Percentiles rank a stretch among this genome's conserved stretches.
Evolutionary conservation across 2,113 vertebrate genomes (phyloP).

Genomic region (Hiodon alosoides): DNA sequence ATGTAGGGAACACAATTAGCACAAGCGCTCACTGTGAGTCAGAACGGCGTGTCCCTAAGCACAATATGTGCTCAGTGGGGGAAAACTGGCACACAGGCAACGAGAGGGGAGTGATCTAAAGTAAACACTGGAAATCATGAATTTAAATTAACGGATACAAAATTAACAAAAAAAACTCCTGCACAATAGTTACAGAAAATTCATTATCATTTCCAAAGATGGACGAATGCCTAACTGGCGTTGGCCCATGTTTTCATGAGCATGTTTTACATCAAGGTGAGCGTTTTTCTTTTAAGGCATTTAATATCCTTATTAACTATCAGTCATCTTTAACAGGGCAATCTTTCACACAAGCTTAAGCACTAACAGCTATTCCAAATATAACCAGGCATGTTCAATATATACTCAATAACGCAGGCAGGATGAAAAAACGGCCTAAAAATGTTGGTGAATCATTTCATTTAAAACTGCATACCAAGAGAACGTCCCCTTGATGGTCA

Average conservation of each 20-base stretch:
- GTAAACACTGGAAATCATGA: constrained; percentile 3
- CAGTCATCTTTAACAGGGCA: too few relatives aligned
- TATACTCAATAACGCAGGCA: too few relatives aligned
- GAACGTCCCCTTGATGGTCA: too few relatives aligned
- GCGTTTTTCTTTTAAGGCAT: too few relatives aligned
- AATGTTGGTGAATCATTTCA: too few relatives aligned
- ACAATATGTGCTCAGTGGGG: background rate
- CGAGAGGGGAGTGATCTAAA: background rate
- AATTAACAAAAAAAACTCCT: background rate
- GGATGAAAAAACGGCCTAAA: too few relatives aligned
- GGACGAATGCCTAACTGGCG: constrained; percentile 20
- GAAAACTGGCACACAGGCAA: background rate
- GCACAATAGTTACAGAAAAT: constrained; percentile 10
- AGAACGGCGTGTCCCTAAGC: background rate
- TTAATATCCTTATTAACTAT: too few relatives aligned
- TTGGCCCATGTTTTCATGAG: constrained; percentile 8
- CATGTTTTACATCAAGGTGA: background rate
- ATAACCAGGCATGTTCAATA: too few relatives aligned
- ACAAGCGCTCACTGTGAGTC: constrained; percentile 6
- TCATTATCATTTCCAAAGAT: constrained; percentile 16
- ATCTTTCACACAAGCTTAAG: too few relatives aligned
- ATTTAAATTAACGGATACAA: constrained; percentile 18
- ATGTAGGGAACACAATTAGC: background rate
- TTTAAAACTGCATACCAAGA: too few relatives aligned
- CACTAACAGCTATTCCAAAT: too few relatives aligned